A percentile compares a stretch with the other conserved stretches of the same genome.
These are phyloP conservation scores for Hippocampus mohnikei DNA, from an alignment of 2,113 vertebrate species.

Conservation along the genomic window DNA sequence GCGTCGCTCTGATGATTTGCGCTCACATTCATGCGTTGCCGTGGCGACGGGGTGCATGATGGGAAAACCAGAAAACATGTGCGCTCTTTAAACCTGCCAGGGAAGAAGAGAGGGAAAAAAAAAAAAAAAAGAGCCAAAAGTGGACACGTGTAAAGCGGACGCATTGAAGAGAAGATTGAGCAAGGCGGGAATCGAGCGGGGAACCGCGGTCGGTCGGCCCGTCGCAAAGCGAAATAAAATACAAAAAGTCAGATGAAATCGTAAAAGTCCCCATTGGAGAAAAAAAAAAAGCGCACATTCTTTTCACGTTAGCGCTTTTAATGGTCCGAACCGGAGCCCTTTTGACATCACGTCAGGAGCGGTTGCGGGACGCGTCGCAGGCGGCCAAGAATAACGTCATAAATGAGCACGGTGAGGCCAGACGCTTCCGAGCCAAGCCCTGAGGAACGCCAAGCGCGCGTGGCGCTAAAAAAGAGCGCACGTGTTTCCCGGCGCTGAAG, in stretches of 20 bases:
- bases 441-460: background rate
- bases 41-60: constrained; percentile 2
- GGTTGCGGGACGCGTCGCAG: constrained; percentile 64
- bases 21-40: background rate
- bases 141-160: constrained; percentile 2
- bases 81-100: constrained; percentile 1
- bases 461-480: background rate
- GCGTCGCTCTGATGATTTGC: background rate
- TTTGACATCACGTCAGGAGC: constrained; percentile 60
- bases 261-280: constrained; percentile 65
- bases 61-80: constrained; percentile 25
- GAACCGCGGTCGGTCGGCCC: background rate
- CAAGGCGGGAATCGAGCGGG: background rate
- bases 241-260: constrained; percentile 62
- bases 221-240: background rate
- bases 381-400: constrained; percentile 36
- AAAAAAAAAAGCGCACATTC: constrained; percentile 50
- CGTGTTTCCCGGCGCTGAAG: background rate
- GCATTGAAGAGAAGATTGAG: background rate
- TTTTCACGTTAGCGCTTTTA: constrained; percentile 60
- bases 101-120: background rate
- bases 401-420: background rate
- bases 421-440: background rate
- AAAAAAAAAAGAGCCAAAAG: background rate
- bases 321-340: constrained; percentile 61